Conservation (phyloP, 2,888 invertebrate species). For the Arge pagana region DNA sequence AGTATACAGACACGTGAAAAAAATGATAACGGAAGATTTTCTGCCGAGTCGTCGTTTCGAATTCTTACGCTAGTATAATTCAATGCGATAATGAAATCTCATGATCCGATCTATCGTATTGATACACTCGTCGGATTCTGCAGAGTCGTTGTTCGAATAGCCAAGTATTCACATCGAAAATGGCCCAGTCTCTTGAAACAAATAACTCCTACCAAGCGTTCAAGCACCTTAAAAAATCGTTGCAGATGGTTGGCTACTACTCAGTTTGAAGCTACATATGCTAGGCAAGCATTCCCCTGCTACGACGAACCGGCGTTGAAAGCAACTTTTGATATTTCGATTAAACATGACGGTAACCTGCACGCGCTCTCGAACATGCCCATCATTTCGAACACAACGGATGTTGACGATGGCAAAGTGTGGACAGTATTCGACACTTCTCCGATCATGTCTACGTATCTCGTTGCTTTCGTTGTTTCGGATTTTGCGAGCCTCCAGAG, state of each 20-base stretch:
- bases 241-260: slow-evolving; percentile 69
- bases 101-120: too few relatives aligned
- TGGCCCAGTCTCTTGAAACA: too few relatives aligned
- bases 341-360: slow-evolving; percentile 61
- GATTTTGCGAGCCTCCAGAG: slow-evolving; percentile 54
- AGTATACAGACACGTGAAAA: too few relatives aligned
- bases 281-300: slow-evolving; percentile 75
- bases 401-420: slow-evolving; percentile 25
- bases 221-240: slow-evolving; percentile 32
- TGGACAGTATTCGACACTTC: slow-evolving; percentile 48
- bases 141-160: neutral
- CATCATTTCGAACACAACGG: slow-evolving; percentile 7
- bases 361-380: slow-evolving; percentile 53
- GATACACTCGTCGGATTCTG: too few relatives aligned
- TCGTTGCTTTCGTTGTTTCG: slow-evolving; percentile 76
- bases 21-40: too few relatives aligned
- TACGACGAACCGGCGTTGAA: slow-evolving; percentile 75
- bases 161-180: neutral
- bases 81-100: too few relatives aligned
- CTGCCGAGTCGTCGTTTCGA: too few relatives aligned
- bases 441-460: slow-evolving; percentile 74
- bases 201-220: neutral
- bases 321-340: slow-evolving; percentile 68
- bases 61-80: too few relatives aligned
- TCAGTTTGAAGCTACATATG: slow-evolving; percentile 70